phyloP scores from a whole-genome alignment of 2,888 invertebrate species.

The Drosophila lacicola region DNA sequence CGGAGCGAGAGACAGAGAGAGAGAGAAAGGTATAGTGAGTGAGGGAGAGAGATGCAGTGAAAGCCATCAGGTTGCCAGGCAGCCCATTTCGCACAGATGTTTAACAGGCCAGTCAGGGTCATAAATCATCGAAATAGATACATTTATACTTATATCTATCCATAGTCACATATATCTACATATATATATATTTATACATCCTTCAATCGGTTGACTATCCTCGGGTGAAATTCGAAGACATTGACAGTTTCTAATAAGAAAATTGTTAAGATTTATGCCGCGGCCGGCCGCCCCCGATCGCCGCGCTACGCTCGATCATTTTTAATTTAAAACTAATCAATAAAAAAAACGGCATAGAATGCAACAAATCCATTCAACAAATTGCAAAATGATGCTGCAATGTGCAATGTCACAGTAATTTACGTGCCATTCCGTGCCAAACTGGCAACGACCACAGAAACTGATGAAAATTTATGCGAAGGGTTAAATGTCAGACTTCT shows the following conservation, averaged over 20 bases:
- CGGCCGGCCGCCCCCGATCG: constrained; percentile 36
- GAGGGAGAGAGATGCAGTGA: constrained; percentile 50
- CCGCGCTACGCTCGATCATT: not conserved
- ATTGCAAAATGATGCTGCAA: constrained; percentile 74
- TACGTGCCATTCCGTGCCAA: constrained; percentile 55
- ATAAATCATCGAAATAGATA: constrained; percentile 70
- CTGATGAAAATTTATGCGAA: constrained; percentile 78
- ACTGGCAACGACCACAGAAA: constrained; percentile 31
- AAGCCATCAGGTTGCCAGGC: constrained; percentile 59
- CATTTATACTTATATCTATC: constrained; percentile 15
- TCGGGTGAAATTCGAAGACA: constrained; percentile 61
- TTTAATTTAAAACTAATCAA: constrained; percentile 78
- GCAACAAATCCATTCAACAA: constrained; percentile 61
- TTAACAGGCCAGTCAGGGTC: constrained; percentile 70
- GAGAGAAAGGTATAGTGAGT: not conserved
- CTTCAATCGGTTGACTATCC: constrained; percentile 39
- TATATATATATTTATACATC: constrained; percentile 26
- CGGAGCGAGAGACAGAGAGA: not conserved
- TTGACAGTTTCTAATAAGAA: constrained; percentile 79
- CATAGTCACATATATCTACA: constrained; percentile 26
- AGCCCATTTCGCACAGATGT: constrained; percentile 77
- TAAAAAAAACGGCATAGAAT: constrained; percentile 47
- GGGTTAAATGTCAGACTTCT: constrained; percentile 70
- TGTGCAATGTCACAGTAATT: constrained; percentile 81
- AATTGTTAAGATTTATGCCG: constrained; percentile 69